These are phyloP conservation scores for Psylliodes chrysocephalus DNA, from an alignment of 2,888 invertebrate genomes.

Conservation along the genomic window DNA sequence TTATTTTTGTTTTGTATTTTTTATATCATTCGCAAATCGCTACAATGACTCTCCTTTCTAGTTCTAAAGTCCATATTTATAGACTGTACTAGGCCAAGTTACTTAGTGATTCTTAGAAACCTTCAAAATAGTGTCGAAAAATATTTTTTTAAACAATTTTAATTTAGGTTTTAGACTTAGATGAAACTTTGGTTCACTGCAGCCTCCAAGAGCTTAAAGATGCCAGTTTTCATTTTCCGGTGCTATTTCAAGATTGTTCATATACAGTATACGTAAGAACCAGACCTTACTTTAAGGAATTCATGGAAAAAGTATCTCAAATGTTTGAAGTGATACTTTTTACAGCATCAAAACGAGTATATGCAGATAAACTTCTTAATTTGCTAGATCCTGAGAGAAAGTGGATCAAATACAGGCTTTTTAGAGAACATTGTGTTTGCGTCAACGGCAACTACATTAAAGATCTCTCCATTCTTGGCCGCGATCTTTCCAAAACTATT, in stretches of 20 bases:
- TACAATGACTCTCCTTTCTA: too few species aligned
- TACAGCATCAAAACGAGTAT: slow-evolving; percentile 95
- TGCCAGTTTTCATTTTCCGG: slow-evolving; percentile 93
- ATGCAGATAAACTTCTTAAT: slow-evolving; percentile 93
- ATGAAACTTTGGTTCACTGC: slow-evolving; percentile 96
- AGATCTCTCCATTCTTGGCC: slow-evolving; percentile 90
- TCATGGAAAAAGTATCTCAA: slow-evolving; percentile 75
- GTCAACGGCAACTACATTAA: slow-evolving; percentile 97
- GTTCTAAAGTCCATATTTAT: too few species aligned
- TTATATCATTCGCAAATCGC: too few species aligned
- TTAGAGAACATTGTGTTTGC: slow-evolving; percentile 94
- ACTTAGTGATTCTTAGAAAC: too few species aligned
- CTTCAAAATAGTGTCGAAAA: too few species aligned
- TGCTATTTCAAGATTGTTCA: slow-evolving; percentile 89
- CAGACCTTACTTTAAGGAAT: slow-evolving; percentile 90
- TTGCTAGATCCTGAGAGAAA: slow-evolving; percentile 88
- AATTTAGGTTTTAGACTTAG: slow-evolving; percentile 72
- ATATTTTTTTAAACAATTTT: neutral
- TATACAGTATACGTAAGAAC: slow-evolving; percentile 89
- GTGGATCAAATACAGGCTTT: slow-evolving; percentile 91
- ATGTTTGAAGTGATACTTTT: slow-evolving; percentile 80
- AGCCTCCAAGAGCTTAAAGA: slow-evolving; percentile 91
- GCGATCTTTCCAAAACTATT: slow-evolving; percentile 89
- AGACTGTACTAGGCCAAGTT: too few species aligned
- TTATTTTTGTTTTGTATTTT: too few species aligned